phyloP scores from a whole-genome alignment of 2,113 vertebrate species.

The Ciconia maguari region DNA sequence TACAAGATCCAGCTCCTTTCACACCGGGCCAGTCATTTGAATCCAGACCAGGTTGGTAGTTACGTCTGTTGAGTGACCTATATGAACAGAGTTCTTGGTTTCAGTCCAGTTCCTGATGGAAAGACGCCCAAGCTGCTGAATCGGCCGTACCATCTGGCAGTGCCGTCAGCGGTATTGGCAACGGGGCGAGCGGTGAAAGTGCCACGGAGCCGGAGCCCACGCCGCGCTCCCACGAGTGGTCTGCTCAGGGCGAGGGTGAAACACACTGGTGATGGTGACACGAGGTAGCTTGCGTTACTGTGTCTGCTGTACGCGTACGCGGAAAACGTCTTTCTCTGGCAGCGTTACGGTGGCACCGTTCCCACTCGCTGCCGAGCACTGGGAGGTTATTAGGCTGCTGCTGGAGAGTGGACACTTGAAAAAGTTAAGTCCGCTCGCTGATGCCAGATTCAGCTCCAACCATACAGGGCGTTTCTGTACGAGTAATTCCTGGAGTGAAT shows the following conservation, averaged over 20 bases:
- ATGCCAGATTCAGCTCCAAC: neutral
- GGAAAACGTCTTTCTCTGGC: neutral
- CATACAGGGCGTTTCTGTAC: neutral
- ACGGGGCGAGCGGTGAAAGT: neutral
- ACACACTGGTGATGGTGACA: neutral
- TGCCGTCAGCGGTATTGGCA: accelerated
- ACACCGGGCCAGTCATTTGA: neutral
- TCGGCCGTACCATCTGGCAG: neutral
- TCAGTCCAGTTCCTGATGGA: neutral
- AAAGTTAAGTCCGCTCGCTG: neutral
- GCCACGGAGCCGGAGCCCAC: neutral
- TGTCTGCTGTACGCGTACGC: accelerated
- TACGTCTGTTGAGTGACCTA: neutral
- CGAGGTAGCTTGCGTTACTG: accelerated
- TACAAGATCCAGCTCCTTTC: neutral
- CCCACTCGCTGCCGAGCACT: neutral
- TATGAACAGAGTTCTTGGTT: neutral
- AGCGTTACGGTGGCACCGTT: accelerated
- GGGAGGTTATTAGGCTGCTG: neutral
- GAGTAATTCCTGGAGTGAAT: neutral
- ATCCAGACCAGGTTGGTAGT: neutral
- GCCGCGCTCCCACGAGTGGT: neutral
- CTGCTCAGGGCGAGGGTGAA: neutral
- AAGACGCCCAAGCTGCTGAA: neutral
- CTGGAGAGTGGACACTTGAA: neutral